Conservation (phyloP, 2,888 invertebrate species). For the Sminthurinus aureus region DNA sequence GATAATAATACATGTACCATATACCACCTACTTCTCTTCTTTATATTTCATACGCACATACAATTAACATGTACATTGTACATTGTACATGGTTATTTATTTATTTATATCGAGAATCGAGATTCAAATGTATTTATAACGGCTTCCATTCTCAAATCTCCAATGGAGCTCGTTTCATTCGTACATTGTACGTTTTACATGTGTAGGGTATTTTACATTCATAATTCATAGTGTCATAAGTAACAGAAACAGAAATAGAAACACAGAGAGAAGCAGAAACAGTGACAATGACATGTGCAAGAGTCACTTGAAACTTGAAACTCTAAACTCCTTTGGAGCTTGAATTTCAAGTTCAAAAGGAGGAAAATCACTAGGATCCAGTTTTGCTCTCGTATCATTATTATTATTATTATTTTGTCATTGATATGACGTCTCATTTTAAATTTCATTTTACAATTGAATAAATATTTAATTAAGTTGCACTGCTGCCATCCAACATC, state of each 20-base stretch:
- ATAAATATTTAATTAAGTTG: not conserved
- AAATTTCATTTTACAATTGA: not conserved
- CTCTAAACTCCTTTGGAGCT: not conserved
- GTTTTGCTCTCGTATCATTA: no score
- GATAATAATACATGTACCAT: no score
- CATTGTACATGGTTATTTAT: not conserved
- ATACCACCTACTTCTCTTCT: no score
- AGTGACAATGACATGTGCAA: not conserved
- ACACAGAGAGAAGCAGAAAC: not conserved
- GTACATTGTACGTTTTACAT: no score
- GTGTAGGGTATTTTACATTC: no score
- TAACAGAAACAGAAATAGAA: not conserved
- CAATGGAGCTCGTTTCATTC: no score
- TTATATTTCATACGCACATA: no score
- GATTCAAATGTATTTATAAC: not conserved
- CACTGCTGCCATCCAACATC: not conserved
- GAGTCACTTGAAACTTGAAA: not conserved
- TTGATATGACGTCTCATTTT: not conserved
- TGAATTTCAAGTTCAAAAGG: no score
- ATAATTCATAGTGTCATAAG: no score
- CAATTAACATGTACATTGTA: not conserved
- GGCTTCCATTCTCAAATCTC: not conserved
- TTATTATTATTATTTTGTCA: not conserved
- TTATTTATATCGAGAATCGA: not conserved
- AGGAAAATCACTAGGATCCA: no score